phyloP scores from a whole-genome alignment of 1,140 invertebrate species.

The Sminthurides bifidus region DNA sequence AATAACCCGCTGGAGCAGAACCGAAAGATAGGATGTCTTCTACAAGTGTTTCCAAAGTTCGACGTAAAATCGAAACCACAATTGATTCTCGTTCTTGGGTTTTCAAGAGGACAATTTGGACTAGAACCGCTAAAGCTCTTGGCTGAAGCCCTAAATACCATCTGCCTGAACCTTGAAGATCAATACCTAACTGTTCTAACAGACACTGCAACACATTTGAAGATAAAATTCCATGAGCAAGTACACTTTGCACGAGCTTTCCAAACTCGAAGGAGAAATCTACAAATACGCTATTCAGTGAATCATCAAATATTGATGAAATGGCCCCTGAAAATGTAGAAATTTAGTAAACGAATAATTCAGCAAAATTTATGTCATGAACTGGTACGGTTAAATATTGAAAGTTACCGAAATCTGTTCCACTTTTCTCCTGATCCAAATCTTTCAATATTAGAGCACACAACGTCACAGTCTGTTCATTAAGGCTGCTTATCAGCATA shows the following conservation, averaged over 20 bases:
- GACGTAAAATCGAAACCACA: slow-evolving; percentile 79
- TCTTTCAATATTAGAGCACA: slow-evolving; percentile 72
- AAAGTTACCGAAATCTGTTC: slow-evolving; percentile 57
- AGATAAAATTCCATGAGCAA: slow-evolving; percentile 56
- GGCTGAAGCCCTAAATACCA: slow-evolving; percentile 79
- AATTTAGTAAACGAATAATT: slow-evolving; percentile 1
- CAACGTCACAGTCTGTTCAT: slow-evolving; percentile 64
- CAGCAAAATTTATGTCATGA: neutral
- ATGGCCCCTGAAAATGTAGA: slow-evolving; percentile 53
- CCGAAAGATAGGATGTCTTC: slow-evolving; percentile 49
- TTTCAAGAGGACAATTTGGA: slow-evolving; percentile 52
- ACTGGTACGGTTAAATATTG: neutral
- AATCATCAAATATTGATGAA: slow-evolving; percentile 55
- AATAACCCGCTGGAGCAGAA: slow-evolving; percentile 41
- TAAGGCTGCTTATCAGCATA: slow-evolving; percentile 17
- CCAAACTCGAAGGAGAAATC: slow-evolving; percentile 66
- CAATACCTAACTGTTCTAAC: slow-evolving; percentile 61
- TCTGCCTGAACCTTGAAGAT: slow-evolving; percentile 47
- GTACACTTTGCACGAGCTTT: slow-evolving; percentile 70
- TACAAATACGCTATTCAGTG: slow-evolving; percentile 56
- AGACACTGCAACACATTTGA: slow-evolving; percentile 58
- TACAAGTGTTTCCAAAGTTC: slow-evolving; percentile 71
- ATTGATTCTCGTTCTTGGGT: slow-evolving; percentile 77
- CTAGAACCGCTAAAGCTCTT: slow-evolving; percentile 66
- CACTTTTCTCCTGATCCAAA: slow-evolving; percentile 67